Conservation (phyloP, 2,113 vertebrate genomes). For the Aramus guarauna region DNA sequence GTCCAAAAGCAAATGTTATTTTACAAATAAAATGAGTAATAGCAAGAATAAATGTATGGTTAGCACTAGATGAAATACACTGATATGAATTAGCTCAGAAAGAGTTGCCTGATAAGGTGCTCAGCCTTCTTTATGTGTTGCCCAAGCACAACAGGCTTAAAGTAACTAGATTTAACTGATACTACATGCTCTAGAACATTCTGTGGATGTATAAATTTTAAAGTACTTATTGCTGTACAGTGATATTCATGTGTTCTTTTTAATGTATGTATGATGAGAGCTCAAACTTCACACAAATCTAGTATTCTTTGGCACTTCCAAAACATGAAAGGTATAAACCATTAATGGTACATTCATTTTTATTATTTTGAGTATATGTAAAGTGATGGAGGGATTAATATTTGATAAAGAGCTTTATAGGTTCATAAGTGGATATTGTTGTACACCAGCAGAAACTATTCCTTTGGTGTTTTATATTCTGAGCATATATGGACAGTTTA, state of each 20-base stretch:
- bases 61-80: neutral
- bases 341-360: neutral
- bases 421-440: neutral
- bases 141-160: neutral
- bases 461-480: neutral
- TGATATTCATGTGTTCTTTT: neutral
- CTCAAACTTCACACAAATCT: neutral
- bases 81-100: neutral
- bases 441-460: neutral
- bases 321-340: neutral
- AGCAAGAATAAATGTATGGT: neutral
- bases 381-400: neutral
- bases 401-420: neutral
- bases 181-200: neutral
- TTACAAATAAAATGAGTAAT: neutral
- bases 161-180: neutral
- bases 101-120: neutral
- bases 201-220: neutral
- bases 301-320: neutral
- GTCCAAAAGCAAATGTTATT: neutral
- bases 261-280: neutral
- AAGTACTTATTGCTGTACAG: neutral
- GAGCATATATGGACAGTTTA: neutral
- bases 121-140: neutral
- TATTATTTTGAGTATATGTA: neutral